Base-by-base conservation (phyloP, 2,888 invertebrate genomes). In the Diplazon laetatorius region DNA sequence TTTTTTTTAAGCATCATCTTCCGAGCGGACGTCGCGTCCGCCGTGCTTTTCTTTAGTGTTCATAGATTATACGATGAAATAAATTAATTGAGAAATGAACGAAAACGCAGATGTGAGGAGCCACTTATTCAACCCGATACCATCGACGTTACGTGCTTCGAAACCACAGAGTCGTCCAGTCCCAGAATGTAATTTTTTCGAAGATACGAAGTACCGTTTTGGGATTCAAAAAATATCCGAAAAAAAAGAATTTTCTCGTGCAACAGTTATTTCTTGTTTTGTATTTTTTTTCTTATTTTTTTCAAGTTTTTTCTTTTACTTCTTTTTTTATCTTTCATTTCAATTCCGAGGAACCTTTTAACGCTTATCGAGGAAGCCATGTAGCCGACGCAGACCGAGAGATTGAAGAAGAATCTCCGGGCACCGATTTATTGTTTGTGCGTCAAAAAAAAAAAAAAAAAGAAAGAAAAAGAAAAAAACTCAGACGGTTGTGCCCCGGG, bases 11-110 rank as follows among this genome's bases (percentile, higher is more conserved):
- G 86, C 86, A 86, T 75, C 63, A 52, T 86, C 85, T 86, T 86
- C 85, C 86, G 85, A 87, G 87, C 87, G 87, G 87, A 85, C 78
- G 69, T 68, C 82, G 82, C 83, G 76, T 81, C 83, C 84, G 85
- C 85, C n/a, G n/a, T n/a, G 85, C 89, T 89, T 89, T 90, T 90
- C 89, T 85, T 89, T 89, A 90, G 90, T 90, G 87, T 89, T 89
- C 88, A 88, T 89, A 89, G 88, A 81, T n/a, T 87, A 89, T 88
- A 89, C 84, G 83, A 87, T 5, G 85, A 85, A 89, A 88, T 89
- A 87, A 89, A 89, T 89, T 90, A 87, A 90, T 87, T 89, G 85
- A 82, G 81, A 73, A 80, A 80, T 76, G 79, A 80, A 69, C 60
- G 75, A 77, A 80, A 80, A 73, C 80, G 78, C 69, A 25, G n/a